Evolutionary conservation across 2,888 invertebrate genomes (phyloP).

Genomic region (Andrena camellia): DNA sequence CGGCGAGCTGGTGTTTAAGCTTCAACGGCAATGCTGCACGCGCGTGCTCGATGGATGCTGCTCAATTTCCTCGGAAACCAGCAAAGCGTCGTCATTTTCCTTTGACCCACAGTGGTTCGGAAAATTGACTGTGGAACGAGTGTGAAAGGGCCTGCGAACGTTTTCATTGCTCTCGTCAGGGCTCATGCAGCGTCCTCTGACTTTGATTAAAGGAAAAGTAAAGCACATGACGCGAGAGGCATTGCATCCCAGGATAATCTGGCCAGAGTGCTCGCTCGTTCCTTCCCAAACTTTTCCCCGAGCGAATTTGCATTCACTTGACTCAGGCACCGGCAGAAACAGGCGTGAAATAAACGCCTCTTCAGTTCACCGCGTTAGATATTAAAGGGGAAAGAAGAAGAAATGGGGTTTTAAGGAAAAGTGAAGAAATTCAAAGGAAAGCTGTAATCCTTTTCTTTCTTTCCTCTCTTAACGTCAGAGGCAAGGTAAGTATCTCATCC

Average conservation of each 20-base stretch:
- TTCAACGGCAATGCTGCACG: not conserved
- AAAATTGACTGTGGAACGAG: slow-evolving; percentile 8
- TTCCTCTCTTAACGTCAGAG: no score
- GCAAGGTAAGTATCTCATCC: no score
- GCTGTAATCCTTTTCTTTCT: not conserved
- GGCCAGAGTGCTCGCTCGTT: slow-evolving; percentile 18
- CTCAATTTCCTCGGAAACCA: not conserved
- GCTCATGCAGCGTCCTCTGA: not conserved
- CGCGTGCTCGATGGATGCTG: not conserved
- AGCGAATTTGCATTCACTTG: slow-evolving; percentile 30
- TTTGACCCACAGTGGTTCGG: not conserved
- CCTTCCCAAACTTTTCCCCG: not conserved
- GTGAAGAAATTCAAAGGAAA: not conserved
- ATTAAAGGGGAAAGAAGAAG: not conserved
- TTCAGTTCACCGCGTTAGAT: not conserved
- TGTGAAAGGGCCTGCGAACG: not conserved
- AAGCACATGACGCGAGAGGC: slow-evolving; percentile 29
- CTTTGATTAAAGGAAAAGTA: slow-evolving; percentile 42
- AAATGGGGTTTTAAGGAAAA: not conserved
- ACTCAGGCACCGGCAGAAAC: slow-evolving; percentile 5
- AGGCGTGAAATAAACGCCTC: not conserved
- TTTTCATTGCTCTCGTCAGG: slow-evolving; percentile 1
- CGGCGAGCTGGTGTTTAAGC: not conserved
- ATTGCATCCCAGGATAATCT: slow-evolving; percentile 26
- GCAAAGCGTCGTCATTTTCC: not conserved